Evolutionary conservation across 2,113 vertebrate species (phyloP).

Genomic region (Montifringilla adamsi): DNA sequence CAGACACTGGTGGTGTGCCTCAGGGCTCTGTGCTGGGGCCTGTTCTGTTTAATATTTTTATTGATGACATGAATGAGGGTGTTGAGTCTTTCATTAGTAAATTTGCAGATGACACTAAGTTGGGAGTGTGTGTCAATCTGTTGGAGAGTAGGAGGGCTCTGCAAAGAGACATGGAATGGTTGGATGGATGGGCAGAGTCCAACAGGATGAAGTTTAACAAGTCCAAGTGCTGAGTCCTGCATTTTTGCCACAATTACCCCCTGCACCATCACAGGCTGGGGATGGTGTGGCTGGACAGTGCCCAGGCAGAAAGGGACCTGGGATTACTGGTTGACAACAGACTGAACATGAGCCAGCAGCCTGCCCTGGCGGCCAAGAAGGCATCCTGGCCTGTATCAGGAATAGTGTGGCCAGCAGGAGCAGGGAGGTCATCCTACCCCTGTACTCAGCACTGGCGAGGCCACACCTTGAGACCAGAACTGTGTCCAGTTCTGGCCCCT

Average conservation of each 20-base stretch:
- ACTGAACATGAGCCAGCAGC: neutral
- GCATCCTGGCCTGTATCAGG: neutral
- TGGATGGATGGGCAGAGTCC: neutral
- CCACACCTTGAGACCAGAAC: neutral
- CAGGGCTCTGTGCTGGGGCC: neutral
- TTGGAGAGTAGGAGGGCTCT: neutral
- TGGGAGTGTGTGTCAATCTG: neutral
- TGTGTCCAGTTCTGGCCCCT: neutral
- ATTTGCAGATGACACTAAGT: neutral
- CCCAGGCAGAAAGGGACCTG: neutral
- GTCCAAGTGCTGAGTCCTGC: neutral
- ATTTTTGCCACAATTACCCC: neutral
- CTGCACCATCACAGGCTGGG: neutral
- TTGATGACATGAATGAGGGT: neutral
- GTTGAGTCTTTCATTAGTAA: neutral
- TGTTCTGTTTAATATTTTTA: neutral
- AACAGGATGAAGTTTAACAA: neutral
- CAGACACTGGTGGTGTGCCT: neutral
- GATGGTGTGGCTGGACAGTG: neutral
- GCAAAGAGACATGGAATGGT: neutral
- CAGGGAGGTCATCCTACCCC: neutral
- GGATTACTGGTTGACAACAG: rapidly evolving
- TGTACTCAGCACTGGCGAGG: rapidly evolving
- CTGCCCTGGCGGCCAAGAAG: neutral
- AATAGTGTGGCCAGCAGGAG: neutral